A percentile compares a stretch with the other conserved stretches of the same genome.
These are phyloP conservation scores for Anthopleura sola DNA, from an alignment of 64 coral and sea anemone species.

Conservation along the genomic window DNA sequence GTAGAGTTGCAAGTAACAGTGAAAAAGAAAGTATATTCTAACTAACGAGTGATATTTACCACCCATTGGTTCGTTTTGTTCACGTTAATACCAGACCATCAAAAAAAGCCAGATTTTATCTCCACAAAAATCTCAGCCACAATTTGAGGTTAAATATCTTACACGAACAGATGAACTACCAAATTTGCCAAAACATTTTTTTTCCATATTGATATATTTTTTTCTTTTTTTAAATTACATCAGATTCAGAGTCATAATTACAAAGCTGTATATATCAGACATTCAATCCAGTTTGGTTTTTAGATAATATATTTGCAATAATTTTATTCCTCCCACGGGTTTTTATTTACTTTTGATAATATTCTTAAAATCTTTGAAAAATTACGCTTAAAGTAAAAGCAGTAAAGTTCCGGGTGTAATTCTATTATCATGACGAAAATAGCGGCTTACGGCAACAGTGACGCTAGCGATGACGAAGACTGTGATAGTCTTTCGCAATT, in stretches of 20 bases:
- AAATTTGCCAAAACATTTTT: neutral
- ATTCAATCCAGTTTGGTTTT: neutral
- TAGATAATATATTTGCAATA: neutral
- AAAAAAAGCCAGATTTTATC: neutral
- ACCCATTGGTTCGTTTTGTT: neutral
- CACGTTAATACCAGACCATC: neutral
- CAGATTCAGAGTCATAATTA: neutral
- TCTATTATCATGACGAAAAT: neutral
- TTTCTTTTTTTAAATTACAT: neutral
- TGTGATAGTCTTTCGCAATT: neutral
- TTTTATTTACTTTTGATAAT: neutral
- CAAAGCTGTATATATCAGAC: neutral
- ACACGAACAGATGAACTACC: neutral
- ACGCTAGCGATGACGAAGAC: neutral
- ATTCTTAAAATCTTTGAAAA: neutral
- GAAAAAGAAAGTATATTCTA: neutral
- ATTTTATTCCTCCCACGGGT: neutral
- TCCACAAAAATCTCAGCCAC: neutral
- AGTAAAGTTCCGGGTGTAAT: neutral
- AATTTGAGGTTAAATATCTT: neutral
- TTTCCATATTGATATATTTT: too few relatives aligned
- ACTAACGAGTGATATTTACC: neutral
- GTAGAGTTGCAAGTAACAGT: neutral
- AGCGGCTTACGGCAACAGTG: neutral
- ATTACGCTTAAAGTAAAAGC: neutral